Evolutionary conservation across 2,888 invertebrate species (phyloP).

Genomic region (Noctuana brunneofusca): DNA sequence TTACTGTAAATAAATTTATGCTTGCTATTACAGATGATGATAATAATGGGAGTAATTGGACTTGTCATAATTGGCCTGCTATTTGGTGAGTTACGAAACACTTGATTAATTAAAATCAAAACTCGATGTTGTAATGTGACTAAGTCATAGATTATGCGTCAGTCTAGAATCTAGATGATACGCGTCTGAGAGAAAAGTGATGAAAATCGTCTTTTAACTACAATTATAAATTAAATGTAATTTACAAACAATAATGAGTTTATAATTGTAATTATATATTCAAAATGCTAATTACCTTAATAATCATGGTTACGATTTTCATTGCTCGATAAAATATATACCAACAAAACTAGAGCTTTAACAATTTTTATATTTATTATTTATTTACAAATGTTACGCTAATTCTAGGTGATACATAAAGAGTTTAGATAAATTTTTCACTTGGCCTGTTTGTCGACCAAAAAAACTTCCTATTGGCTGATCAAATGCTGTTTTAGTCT

Average conservation of each 20-base stretch:
- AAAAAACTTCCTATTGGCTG: conserved; percentile 45
- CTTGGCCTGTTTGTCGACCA: background rate
- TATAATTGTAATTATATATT: background rate
- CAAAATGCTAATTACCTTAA: background rate
- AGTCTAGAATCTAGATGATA: conserved; percentile 35
- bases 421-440: conserved; percentile 8
- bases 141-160: conserved; percentile 37
- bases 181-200: background rate
- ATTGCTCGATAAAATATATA: conserved; percentile 6
- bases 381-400: background rate
- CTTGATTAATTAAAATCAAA: conserved; percentile 25
- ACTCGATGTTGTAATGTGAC: conserved; percentile 46
- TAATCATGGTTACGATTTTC: conserved; percentile 22
- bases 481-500: conserved; percentile 15
- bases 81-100: conserved; percentile 87
- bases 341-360: conserved; percentile 1
- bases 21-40: conserved; percentile 89
- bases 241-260: too few relatives aligned
- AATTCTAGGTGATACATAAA: conserved; percentile 6
- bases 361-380: conserved; percentile 11
- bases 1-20: background rate
- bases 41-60: conserved; percentile 93
- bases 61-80: conserved; percentile 92
- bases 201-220: conserved; percentile 6
- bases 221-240: background rate